These are phyloP conservation scores for Canis aureus DNA, from an alignment of 2,113 vertebrate species.

Conservation along the genomic window DNA sequence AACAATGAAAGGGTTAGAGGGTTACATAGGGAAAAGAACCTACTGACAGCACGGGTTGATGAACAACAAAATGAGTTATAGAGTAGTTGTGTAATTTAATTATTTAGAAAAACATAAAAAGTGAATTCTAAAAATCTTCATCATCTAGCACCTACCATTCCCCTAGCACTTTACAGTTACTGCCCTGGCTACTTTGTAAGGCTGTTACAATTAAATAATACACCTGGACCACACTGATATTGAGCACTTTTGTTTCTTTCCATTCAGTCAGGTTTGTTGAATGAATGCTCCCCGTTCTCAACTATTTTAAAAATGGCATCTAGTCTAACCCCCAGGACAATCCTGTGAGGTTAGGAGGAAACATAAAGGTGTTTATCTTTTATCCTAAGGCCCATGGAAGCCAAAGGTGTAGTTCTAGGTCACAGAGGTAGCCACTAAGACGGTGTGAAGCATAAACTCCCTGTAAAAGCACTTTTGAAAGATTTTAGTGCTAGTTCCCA, in stretches of 20 bases:
- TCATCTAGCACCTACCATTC: background rate
- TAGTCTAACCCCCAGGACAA: background rate
- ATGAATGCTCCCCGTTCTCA: background rate
- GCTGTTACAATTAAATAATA: background rate
- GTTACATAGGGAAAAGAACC: background rate
- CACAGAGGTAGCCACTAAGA: background rate
- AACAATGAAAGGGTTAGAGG: background rate
- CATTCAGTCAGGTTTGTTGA: background rate
- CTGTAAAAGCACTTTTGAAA: constrained; percentile 34
- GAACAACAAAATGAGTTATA: constrained; percentile 33
- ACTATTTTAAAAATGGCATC: background rate
- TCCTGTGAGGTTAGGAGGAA: background rate
- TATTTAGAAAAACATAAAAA: constrained; percentile 27
- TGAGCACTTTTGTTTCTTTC: background rate
- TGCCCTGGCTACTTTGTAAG: background rate
- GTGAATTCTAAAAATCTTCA: background rate
- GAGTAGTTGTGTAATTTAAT: constrained; percentile 10
- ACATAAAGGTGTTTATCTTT: background rate
- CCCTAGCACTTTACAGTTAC: background rate
- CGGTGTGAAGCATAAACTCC: background rate
- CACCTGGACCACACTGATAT: background rate
- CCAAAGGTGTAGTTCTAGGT: too few relatives aligned
- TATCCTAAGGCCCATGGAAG: background rate
- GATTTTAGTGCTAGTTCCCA: background rate
- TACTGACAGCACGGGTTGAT: background rate